phyloP scores from a whole-genome alignment of 2,113 vertebrate genomes.

The Myotis yumanensis region DNA sequence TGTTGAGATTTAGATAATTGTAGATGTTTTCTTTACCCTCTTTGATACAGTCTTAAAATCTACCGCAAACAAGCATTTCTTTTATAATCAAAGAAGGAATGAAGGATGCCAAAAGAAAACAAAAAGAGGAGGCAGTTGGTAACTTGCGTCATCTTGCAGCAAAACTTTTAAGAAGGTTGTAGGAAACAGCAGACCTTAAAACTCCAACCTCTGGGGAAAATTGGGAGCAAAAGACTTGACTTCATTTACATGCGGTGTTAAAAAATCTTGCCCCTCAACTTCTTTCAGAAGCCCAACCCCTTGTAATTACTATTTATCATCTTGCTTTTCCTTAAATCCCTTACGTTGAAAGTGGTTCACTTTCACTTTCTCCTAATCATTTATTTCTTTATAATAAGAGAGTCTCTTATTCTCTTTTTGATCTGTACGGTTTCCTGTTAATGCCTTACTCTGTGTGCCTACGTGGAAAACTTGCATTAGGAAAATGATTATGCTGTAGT shows the following conservation, averaged over 20 bases:
- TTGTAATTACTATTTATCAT: not conserved
- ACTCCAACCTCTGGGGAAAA: not conserved
- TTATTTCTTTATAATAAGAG: slow-evolving; percentile 37
- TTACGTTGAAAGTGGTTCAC: not conserved
- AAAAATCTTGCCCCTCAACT: not conserved
- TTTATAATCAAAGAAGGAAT: not conserved
- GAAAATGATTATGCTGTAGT: slow-evolving; percentile 72
- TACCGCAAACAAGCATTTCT: not conserved
- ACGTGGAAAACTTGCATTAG: slow-evolving; percentile 50
- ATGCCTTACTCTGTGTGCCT: slow-evolving; percentile 45
- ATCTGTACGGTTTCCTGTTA: slow-evolving; percentile 52
- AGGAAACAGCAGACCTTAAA: not conserved
- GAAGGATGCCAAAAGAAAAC: not conserved
- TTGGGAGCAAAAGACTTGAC: not conserved
- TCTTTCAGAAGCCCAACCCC: not conserved
- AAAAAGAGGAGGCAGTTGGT: not conserved
- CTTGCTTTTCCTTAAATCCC: not conserved
- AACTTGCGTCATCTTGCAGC: not conserved
- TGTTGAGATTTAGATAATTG: not conserved
- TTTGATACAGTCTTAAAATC: not conserved
- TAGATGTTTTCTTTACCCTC: not conserved
- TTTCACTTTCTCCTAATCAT: slow-evolving; percentile 50
- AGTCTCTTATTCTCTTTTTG: slow-evolving; percentile 56
- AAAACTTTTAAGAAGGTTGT: not conserved
- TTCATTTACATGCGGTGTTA: not conserved